phyloP scores from a whole-genome alignment of 2,888 invertebrate species.

The Dryadula phaetusa region DNA sequence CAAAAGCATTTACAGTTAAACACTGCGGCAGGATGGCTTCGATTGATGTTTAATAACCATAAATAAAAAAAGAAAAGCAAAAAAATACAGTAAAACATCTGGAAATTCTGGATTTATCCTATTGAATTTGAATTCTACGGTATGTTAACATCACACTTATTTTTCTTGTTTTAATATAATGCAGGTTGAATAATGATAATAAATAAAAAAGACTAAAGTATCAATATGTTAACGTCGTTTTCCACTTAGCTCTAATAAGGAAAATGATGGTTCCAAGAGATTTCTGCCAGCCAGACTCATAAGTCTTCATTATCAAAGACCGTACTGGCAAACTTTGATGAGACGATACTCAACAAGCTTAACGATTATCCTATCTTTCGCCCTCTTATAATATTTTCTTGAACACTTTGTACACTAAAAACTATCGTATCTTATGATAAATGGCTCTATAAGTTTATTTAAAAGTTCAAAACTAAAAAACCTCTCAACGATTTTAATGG shows the following conservation, averaged over 20 bases:
- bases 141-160: no score
- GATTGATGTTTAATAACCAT: no score
- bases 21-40: no score
- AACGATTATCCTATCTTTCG: slow-evolving; percentile 55
- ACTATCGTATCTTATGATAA: slow-evolving; percentile 25
- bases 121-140: no score
- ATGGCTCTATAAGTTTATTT: not conserved
- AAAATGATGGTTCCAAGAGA: slow-evolving; percentile 68
- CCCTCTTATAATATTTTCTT: slow-evolving; percentile 36
- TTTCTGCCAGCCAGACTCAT: slow-evolving; percentile 67
- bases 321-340: slow-evolving; percentile 68
- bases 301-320: slow-evolving; percentile 78
- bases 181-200: slow-evolving; percentile 44
- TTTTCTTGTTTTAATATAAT: not conserved
- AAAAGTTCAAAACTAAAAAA: not conserved
- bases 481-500: not conserved
- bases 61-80: no score
- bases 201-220: slow-evolving; percentile 49
- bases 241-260: slow-evolving; percentile 55
- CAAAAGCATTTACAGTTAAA: no score
- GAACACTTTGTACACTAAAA: slow-evolving; percentile 6
- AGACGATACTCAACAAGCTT: slow-evolving; percentile 58
- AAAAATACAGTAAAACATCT: no score
- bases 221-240: slow-evolving; percentile 48
- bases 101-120: no score